A percentile compares a stretch with the other conserved stretches of the same genome.
phyloP scores from a whole-genome alignment of 2,797 vertebrate genomes.

The Helarctos malayanus region DNA sequence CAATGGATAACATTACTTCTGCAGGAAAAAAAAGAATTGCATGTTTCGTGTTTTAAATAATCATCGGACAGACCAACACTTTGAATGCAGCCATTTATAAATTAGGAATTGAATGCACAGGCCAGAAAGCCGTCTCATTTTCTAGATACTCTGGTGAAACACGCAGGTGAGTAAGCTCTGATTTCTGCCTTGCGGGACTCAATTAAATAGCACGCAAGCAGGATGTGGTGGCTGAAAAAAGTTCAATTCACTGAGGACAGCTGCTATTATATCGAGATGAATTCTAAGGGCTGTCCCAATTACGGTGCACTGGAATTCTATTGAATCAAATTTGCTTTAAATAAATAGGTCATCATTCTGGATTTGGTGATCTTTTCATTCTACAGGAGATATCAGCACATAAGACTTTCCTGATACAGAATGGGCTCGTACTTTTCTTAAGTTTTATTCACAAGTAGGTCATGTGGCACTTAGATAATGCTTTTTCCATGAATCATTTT shows the following conservation, averaged over 20 bases:
- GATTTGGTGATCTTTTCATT: background rate
- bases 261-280: background rate
- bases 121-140: background rate
- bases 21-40: too few relatives aligned
- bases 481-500: background rate
- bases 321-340: constrained; percentile 56
- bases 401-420: background rate
- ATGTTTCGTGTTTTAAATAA: background rate
- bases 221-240: background rate
- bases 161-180: accelerated
- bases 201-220: background rate
- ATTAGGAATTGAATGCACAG: accelerated
- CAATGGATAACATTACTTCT: background rate
- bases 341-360: constrained; percentile 46
- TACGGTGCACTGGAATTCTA: background rate
- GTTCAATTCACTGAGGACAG: background rate
- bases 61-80: accelerated
- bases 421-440: background rate
- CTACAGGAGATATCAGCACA: background rate
- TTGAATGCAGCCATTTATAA: background rate
- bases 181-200: background rate
- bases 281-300: background rate
- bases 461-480: background rate
- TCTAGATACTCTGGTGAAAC: background rate
- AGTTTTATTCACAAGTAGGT: background rate